phyloP scores from a whole-genome alignment of 2,888 invertebrate species.

The Myopa tessellatipennis region DNA sequence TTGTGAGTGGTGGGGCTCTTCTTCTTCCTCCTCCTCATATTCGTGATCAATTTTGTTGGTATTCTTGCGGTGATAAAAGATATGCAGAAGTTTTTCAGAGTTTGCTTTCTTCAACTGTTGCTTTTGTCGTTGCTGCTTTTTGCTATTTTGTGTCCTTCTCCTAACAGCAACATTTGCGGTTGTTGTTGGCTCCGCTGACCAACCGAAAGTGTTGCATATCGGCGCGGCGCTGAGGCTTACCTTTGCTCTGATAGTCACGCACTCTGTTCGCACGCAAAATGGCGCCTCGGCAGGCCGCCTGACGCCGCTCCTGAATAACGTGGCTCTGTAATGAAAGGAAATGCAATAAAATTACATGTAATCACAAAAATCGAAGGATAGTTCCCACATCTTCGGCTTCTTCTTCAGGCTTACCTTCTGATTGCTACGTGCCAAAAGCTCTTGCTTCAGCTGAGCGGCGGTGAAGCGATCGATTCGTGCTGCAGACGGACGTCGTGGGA shows the following conservation, averaged over 20 bases:
- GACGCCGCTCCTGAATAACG: constrained; percentile 68
- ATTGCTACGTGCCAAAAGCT: constrained; percentile 59
- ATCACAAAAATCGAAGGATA: neutral
- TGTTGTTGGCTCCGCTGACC: constrained; percentile 73
- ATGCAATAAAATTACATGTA: neutral
- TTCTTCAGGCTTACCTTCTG: constrained; percentile 59
- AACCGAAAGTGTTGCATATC: constrained; percentile 70
- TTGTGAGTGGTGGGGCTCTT: constrained; percentile 28
- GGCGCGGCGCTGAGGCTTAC: constrained; percentile 71
- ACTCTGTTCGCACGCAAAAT: constrained; percentile 72
- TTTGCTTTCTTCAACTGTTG: constrained; percentile 2
- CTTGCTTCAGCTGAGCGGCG: constrained; percentile 61
- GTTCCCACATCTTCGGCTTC: neutral
- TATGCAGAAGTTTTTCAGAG: constrained; percentile 1
- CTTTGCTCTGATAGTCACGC: constrained; percentile 70
- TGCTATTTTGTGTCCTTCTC: neutral
- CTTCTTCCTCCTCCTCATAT: constrained; percentile 39
- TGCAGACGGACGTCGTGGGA: constrained; percentile 46
- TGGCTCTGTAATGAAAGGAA: constrained; percentile 57
- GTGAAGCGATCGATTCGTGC: constrained; percentile 59
- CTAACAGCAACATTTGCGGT: constrained; percentile 71
- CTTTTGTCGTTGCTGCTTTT: constrained; percentile 10
- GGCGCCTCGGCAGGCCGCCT: constrained; percentile 69
- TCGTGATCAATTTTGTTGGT: constrained; percentile 34
- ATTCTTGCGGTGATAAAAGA: neutral